Evolutionary conservation across 2,113 vertebrate genomes (phyloP).

Genomic region (Lanius ludovicianus): DNA sequence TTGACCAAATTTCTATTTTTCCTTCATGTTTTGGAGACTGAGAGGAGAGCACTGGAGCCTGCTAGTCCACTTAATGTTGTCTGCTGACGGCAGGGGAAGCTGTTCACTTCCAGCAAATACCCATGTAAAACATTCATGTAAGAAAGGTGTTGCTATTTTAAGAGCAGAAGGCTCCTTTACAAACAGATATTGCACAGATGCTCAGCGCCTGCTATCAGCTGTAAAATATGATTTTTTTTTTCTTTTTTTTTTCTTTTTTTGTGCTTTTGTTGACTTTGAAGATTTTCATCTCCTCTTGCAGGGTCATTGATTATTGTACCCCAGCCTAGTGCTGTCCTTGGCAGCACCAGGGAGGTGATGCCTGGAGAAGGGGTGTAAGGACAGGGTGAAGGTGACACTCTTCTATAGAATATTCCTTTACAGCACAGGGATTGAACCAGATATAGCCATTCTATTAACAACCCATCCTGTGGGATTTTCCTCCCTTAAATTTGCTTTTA

Average conservation of each 20-base stretch:
- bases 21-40: constrained; percentile 36
- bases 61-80: constrained; percentile 37
- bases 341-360: not conserved
- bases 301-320: not conserved
- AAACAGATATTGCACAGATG: constrained; percentile 52
- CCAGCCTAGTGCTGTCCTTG: not conserved
- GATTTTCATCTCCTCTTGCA: not conserved
- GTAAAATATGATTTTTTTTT: not conserved
- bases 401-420: not conserved
- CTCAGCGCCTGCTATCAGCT: not conserved
- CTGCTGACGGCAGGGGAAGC: not conserved
- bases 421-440: not conserved
- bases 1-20: constrained; percentile 44
- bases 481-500: not conserved
- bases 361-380: not conserved
- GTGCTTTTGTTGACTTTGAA: not conserved
- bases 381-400: not conserved
- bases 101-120: not conserved
- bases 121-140: not conserved
- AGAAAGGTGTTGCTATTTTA: constrained; percentile 42
- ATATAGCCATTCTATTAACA: not conserved
- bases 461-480: not conserved
- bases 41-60: constrained; percentile 43
- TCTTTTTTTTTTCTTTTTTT: not conserved
- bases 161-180: not conserved